Evolutionary conservation across 2,797 vertebrate genomes (phyloP).

Genomic region (Muraenolepis orangiensis): DNA sequence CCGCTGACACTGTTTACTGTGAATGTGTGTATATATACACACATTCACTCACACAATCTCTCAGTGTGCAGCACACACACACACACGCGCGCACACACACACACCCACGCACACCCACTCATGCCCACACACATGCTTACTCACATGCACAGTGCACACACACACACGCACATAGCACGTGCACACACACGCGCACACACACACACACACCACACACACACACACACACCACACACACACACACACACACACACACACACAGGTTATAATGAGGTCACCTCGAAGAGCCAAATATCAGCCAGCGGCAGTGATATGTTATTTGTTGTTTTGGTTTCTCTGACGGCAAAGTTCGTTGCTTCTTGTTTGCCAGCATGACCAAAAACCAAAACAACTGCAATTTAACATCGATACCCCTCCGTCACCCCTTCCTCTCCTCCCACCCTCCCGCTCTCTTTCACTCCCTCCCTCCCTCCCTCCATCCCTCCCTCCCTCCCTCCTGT

Average conservation of each 20-base stretch:
- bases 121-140: conserved; percentile 6
- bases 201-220: too few species aligned
- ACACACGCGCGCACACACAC: too few species aligned
- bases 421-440: too few species aligned
- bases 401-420: background rate
- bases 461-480: too few species aligned
- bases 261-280: conserved; percentile 41
- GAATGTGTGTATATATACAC: too few species aligned
- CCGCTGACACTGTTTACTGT: too few species aligned
- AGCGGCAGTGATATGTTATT: background rate
- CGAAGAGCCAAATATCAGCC: conserved; percentile 33
- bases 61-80: too few species aligned
- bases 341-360: conserved; percentile 7
- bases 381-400: conserved; percentile 15
- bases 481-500: too few species aligned
- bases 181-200: too few species aligned
- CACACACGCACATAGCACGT: background rate
- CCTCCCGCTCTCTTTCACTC: too few species aligned
- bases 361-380: background rate
- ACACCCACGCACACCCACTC: background rate
- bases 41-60: too few species aligned
- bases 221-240: conserved; percentile 3
- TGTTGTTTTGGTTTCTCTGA: too few species aligned
- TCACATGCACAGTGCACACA: conserved; percentile 8
- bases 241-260: conserved; percentile 8